Percentiles rank a stretch among this genome's conserved stretches.
phyloP scores from a whole-genome alignment of 2,797 vertebrate genomes.

The Avahi laniger region DNA sequence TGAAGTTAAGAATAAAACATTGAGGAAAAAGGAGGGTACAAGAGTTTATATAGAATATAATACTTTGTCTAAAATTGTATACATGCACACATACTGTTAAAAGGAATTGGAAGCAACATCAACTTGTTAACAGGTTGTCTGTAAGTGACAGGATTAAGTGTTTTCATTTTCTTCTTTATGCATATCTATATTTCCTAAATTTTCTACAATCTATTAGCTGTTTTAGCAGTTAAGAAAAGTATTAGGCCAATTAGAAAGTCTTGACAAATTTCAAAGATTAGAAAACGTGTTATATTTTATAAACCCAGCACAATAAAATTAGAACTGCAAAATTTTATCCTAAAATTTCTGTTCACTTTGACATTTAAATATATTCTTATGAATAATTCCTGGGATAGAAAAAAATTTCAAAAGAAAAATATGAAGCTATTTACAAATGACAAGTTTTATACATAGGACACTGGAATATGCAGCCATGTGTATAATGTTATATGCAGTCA shows the following conservation, averaged over 20 bases:
- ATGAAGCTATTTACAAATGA: not conserved
- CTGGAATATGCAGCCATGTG: not conserved
- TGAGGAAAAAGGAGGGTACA: not conserved
- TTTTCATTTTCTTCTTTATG: slow-evolving; percentile 44
- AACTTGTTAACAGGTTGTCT: not conserved
- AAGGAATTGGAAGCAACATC: not conserved
- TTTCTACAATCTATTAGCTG: not conserved
- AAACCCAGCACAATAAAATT: not conserved
- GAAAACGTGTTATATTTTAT: not conserved
- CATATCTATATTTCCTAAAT: not conserved
- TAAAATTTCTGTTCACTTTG: not conserved
- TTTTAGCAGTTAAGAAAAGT: not conserved
- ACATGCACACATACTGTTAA: not conserved
- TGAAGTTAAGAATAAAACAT: not conserved
- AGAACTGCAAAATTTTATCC: not conserved
- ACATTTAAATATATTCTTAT: slow-evolving; percentile 22
- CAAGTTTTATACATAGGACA: not conserved
- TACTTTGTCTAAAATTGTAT: not conserved
- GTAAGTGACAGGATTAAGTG: not conserved
- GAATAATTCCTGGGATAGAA: slow-evolving; percentile 15
- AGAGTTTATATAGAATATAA: not conserved
- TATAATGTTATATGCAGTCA: not conserved
- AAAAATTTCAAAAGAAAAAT: slow-evolving; percentile 20
- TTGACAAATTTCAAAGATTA: not conserved
- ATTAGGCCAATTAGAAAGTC: not conserved